Base-by-base conservation (phyloP, 2,797 vertebrate species). In the Psittacula echo region DNA sequence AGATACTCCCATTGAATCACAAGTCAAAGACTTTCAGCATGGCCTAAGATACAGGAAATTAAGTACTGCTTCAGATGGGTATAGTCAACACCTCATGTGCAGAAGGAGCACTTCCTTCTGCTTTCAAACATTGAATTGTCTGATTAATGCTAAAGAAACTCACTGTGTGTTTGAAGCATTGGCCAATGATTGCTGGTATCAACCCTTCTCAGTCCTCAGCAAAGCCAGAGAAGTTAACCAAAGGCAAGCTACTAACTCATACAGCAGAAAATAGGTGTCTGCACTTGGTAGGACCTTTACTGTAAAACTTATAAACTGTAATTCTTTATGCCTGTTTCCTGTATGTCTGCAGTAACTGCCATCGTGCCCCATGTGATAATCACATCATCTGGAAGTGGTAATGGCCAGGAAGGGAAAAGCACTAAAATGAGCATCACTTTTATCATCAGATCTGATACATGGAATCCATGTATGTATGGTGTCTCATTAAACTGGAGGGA, bases 291-390 rank as follows among this genome's bases (percentile, higher is more conserved):
- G 42, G 37, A 75, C 62, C n/a, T 71, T 71, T 51, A 41, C 41
- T 21, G 13, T 56, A 32, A 71, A 74, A 21, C 48, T 50, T 65
- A 42, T 2, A 41, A 82, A 29, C 18, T 71, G 5, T 15, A 23
- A 73, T 73, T 85, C 2, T 61, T 77, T 65, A 70, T 41, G 3
- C 22, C 0, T 14, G 21, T 83, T 85, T 80, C 47, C 68, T 77
- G 68, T 50, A 17, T 68, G 32, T 32, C 65, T 87, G 89, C 81
- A 82, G 66, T 60, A 51, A 18, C 10, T 19, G 67, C 67, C 0
- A 0, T 22, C 34, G 30, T 67, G 45, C 11, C 37, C 50, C 9
- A 0, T 5, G 39, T 42, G 68, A 17, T 30, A 32, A 32, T 2
- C 2, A 2, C 62, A 4, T 44, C 71, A 47, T n/a, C 64, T 47